A percentile compares a stretch with the other conserved stretches of the same genome.
These are phyloP conservation scores for Cynopterus sphinx DNA, from an alignment of 2,797 vertebrate genomes.

Conservation along the genomic window DNA sequence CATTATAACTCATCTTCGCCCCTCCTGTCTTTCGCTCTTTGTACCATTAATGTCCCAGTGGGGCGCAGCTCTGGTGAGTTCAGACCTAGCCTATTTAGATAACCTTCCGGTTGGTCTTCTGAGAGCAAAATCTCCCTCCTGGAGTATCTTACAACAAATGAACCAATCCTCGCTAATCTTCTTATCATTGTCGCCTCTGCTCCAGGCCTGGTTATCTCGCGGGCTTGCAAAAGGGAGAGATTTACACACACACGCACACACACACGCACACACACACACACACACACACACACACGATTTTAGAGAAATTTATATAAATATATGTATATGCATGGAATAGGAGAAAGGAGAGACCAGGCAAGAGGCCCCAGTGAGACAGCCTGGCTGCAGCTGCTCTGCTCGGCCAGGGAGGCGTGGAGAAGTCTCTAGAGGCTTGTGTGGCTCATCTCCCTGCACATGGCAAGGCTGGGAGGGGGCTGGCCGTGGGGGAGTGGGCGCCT, in stretches of 20 bases:
- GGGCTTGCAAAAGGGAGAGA: constrained; percentile 77
- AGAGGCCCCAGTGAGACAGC: background rate
- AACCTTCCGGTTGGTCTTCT: constrained; percentile 85
- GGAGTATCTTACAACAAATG: constrained; percentile 85
- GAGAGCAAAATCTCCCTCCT: constrained; percentile 83
- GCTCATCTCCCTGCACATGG: no score
- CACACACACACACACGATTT: no score
- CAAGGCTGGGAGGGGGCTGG: background rate
- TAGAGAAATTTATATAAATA: constrained; percentile 16
- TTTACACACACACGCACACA: background rate
- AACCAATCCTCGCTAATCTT: constrained; percentile 86
- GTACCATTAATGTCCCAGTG: constrained; percentile 79
- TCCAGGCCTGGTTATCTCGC: constrained; percentile 81
- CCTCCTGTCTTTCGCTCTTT: constrained; percentile 72
- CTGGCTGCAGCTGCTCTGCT: background rate
- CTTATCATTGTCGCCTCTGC: constrained; percentile 86
- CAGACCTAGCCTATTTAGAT: constrained; percentile 85
- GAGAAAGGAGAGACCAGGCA: background rate
- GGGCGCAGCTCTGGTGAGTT: constrained; percentile 80
- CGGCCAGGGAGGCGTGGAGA: constrained; percentile 46
- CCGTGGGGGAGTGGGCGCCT: no score
- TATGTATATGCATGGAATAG: background rate
- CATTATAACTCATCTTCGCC: constrained; percentile 79
- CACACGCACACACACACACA: no score
- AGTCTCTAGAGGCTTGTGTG: accelerated